phyloP scores from a whole-genome alignment of 2,797 vertebrate species.

The Eulemur mongoz region DNA sequence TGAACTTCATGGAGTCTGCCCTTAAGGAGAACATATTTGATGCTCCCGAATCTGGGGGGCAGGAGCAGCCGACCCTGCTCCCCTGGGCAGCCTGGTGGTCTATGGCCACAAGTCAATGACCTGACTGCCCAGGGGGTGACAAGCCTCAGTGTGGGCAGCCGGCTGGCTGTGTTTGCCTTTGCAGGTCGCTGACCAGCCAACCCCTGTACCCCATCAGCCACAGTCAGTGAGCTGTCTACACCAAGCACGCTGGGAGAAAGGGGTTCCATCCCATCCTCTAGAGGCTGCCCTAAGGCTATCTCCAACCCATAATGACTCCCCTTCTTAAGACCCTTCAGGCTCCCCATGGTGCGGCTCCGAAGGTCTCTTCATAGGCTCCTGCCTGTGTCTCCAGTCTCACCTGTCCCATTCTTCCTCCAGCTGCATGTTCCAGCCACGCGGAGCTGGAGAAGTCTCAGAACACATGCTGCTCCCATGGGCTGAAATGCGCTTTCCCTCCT shows the following conservation, averaged over 20 bases:
- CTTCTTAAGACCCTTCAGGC: neutral
- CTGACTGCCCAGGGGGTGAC: neutral
- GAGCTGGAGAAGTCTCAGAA: neutral
- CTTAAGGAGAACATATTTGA: accelerated
- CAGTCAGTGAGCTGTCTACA: neutral
- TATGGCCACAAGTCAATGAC: neutral
- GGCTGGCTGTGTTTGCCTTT: neutral
- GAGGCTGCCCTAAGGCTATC: neutral
- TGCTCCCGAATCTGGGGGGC: neutral
- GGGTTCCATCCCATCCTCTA: neutral
- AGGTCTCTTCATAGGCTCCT: neutral
- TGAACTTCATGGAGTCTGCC: neutral
- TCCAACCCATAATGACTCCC: neutral
- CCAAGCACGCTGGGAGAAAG: neutral
- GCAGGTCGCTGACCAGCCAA: neutral
- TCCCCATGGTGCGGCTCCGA: neutral
- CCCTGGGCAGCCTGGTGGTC: neutral
- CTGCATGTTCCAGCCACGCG: neutral
- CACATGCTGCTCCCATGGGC: neutral
- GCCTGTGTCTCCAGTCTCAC: neutral
- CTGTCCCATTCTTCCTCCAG: neutral
- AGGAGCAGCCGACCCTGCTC: neutral
- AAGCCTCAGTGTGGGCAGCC: neutral
- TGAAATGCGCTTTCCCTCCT: neutral
- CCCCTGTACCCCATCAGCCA: neutral